These are phyloP conservation scores for Centrocercus urophasianus DNA, from an alignment of 2,113 vertebrate species.

Conservation along the genomic window DNA sequence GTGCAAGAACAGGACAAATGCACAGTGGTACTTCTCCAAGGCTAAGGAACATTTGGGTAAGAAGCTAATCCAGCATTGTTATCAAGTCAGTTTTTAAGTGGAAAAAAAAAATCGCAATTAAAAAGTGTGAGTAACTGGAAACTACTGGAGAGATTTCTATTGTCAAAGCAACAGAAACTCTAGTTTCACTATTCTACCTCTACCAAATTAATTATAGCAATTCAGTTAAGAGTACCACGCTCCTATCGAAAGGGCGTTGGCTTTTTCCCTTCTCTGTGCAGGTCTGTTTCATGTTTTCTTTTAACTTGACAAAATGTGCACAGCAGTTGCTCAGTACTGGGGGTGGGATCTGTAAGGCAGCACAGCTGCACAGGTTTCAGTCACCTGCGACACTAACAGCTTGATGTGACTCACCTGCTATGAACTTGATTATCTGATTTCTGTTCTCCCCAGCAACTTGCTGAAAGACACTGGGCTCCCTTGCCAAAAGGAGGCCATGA, in stretches of 20 bases:
- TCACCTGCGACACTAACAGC: neutral
- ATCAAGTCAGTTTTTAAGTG: neutral
- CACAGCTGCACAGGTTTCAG: neutral
- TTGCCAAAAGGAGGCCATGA: too few species aligned
- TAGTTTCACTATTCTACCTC: neutral
- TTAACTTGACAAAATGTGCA: neutral
- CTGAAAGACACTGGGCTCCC: neutral
- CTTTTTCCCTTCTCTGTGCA: neutral
- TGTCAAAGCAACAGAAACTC: neutral
- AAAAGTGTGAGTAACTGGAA: neutral
- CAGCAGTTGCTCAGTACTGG: neutral
- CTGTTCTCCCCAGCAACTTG: neutral
- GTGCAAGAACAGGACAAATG: rapidly evolving
- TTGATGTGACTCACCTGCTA: neutral
- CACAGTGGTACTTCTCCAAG: neutral
- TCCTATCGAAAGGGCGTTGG: neutral
- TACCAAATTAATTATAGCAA: neutral
- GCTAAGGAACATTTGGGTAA: neutral
- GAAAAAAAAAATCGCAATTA: neutral
- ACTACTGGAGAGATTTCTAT: neutral
- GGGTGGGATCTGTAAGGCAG: neutral
- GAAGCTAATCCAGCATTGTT: neutral
- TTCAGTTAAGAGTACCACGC: neutral
- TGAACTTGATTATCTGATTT: neutral
- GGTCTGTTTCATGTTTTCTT: neutral